phyloP scores from a whole-genome alignment of 1,140 invertebrate genomes.

The Tetragnatha versicolor region DNA sequence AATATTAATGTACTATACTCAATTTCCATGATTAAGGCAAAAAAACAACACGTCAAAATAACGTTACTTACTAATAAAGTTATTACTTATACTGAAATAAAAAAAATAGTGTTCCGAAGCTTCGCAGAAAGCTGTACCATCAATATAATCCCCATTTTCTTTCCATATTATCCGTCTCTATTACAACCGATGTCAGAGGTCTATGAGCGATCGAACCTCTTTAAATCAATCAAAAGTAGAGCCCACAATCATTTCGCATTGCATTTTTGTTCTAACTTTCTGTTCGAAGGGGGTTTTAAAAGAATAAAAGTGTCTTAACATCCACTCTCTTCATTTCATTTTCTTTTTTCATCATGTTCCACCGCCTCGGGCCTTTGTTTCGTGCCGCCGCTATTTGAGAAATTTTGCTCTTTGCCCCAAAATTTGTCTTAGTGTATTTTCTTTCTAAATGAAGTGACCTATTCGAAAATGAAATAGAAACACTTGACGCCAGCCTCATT shows the following conservation, averaged over 20 bases:
- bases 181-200: neutral
- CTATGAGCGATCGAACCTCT: constrained; percentile 16
- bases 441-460: constrained; percentile 50
- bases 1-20: no score
- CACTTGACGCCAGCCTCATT: constrained; percentile 37
- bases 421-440: constrained; percentile 37
- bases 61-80: no score
- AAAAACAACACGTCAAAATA: no score
- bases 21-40: no score
- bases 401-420: constrained; percentile 44
- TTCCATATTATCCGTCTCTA: no score
- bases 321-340: constrained; percentile 35
- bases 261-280: neutral
- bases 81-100: no score
- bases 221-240: constrained; percentile 28
- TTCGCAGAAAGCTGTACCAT: no score
- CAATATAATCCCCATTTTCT: no score
- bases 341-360: constrained; percentile 46
- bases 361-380: constrained; percentile 27
- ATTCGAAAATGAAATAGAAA: constrained; percentile 51
- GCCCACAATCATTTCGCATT: constrained; percentile 35
- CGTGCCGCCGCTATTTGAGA: constrained; percentile 48
- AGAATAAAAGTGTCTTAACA: constrained; percentile 30
- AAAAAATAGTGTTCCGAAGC: no score
- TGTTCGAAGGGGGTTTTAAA: constrained; percentile 21